phyloP scores from a whole-genome alignment of 2,797 vertebrate genomes.

The Dendrocincla tyrannina region DNA sequence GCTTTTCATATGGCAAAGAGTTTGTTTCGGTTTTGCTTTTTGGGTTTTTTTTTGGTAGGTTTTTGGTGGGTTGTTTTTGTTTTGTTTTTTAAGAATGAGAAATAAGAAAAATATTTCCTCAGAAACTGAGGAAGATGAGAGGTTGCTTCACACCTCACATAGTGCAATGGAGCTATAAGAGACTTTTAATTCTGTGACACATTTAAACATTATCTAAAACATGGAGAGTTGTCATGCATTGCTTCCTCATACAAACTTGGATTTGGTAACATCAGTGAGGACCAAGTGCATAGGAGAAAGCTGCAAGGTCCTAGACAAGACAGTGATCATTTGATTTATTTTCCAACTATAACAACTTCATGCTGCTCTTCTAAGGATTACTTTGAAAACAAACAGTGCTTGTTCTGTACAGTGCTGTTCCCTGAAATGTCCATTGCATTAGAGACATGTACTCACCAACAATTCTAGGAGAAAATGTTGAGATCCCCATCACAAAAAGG shows the following conservation, averaged over 20 bases:
- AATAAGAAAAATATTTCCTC: background rate
- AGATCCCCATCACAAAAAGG: background rate
- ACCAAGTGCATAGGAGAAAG: background rate
- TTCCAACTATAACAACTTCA: background rate
- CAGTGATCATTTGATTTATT: background rate
- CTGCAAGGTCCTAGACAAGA: background rate
- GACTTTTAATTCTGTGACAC: background rate
- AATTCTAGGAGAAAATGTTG: background rate
- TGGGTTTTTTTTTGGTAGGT: too few relatives aligned
- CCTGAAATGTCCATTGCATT: background rate
- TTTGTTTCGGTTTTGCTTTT: background rate
- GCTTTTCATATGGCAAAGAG: background rate
- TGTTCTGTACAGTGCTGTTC: background rate
- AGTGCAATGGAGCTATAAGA: background rate
- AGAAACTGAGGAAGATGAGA: background rate
- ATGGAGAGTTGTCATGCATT: background rate
- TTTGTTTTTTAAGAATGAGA: too few relatives aligned
- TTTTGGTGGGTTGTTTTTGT: too few relatives aligned
- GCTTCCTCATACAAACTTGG: background rate
- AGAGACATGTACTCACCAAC: background rate
- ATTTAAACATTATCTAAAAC: background rate
- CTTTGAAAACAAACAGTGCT: background rate
- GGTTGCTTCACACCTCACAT: background rate
- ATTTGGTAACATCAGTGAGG: background rate
- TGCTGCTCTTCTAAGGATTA: background rate